Evolutionary conservation across 2,888 invertebrate species (phyloP).

Genomic region (Prosopocoilus inquinatus): DNA sequence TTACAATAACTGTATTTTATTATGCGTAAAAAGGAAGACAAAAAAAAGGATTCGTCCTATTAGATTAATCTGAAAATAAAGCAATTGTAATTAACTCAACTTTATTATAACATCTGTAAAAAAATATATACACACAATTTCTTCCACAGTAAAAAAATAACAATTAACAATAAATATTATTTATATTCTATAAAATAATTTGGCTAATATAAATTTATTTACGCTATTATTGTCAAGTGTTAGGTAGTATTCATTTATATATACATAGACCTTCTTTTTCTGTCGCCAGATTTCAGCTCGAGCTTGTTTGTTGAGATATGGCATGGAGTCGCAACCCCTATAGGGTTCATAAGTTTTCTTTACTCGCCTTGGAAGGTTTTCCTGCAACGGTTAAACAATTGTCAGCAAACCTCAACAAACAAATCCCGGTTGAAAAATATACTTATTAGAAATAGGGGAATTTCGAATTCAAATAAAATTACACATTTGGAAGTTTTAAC

Average conservation of each 20-base stretch:
- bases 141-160: slow-evolving; percentile 12
- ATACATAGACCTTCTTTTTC: slow-evolving; percentile 6
- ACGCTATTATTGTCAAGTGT: too few species aligned
- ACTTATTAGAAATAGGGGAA: not conserved
- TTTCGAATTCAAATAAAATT: not conserved
- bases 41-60: too few species aligned
- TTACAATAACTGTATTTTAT: too few species aligned
- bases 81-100: not conserved
- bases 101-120: slow-evolving; percentile 19
- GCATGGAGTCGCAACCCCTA: slow-evolving; percentile 11
- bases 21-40: too few species aligned
- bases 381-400: slow-evolving; percentile 14
- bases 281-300: slow-evolving; percentile 3
- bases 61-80: too few species aligned
- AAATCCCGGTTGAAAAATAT: slow-evolving; percentile 1
- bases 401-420: slow-evolving; percentile 14
- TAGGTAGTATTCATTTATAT: too few species aligned
- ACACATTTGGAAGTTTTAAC: too few species aligned
- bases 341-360: slow-evolving; percentile 16
- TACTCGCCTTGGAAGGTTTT: slow-evolving; percentile 15
- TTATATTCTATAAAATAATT: slow-evolving; percentile 2
- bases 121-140: slow-evolving; percentile 15
- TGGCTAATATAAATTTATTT: not conserved
- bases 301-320: slow-evolving; percentile 17
- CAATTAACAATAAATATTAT: slow-evolving; percentile 19